Conservation (phyloP, 1,140 invertebrate genomes). For the Dinoponera quadriceps region DNA sequence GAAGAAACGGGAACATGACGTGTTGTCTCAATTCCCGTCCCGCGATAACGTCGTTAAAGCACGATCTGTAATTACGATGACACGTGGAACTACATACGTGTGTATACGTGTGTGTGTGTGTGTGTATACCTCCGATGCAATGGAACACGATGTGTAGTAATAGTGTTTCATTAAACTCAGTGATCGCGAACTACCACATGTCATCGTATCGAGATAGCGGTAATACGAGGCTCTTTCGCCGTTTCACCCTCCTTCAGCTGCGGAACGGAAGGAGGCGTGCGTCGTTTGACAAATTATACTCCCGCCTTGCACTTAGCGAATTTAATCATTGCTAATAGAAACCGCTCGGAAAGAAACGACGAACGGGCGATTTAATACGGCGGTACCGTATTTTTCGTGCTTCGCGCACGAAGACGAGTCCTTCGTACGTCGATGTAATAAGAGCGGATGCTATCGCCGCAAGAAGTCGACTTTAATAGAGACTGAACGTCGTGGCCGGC, state of each 20-base stretch:
- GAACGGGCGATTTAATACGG: not conserved
- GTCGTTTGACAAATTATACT: constrained; percentile 13
- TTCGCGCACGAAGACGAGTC: not conserved
- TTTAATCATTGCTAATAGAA: constrained; percentile 1
- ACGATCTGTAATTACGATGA: constrained; percentile 9
- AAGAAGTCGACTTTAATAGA: too few species aligned
- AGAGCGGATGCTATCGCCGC: too few species aligned
- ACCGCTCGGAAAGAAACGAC: not conserved
- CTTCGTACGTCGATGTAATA: too few species aligned
- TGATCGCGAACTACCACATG: constrained; percentile 13
- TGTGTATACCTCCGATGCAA: not conserved
- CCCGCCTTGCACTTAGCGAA: constrained; percentile 14
- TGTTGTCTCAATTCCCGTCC: not conserved
- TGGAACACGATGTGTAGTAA: not conserved
- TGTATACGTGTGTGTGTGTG: not conserved
- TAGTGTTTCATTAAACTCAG: constrained; percentile 15
- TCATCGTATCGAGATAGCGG: not conserved
- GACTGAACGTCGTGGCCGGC: too few species aligned
- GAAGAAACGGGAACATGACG: not conserved
- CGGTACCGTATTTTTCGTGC: constrained; percentile 3
- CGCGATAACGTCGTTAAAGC: constrained; percentile 11
- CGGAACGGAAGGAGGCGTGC: constrained; percentile 30
- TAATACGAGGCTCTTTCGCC: not conserved
- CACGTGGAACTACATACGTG: constrained; percentile 4
- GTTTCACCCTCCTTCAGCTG: not conserved